phyloP scores from a whole-genome alignment of 1,140 invertebrate genomes.

The Ceratoteleas bidentatus region DNA sequence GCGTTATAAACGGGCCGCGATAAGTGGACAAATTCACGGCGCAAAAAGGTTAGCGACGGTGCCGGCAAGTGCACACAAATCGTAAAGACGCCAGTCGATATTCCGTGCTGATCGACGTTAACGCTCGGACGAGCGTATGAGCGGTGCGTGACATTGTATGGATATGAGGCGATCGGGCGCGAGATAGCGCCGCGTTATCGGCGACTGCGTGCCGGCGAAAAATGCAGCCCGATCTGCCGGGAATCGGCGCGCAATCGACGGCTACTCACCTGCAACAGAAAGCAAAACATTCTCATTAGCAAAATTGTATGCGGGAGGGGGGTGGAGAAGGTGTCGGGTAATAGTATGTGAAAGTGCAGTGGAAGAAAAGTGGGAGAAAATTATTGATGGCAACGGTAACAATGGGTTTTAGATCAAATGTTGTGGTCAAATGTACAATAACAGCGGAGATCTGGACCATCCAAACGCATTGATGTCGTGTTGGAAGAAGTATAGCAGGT shows the following conservation, averaged over 20 bases:
- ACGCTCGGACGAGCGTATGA: slow-evolving; percentile 63
- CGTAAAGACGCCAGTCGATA: slow-evolving; percentile 58
- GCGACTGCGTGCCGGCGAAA: slow-evolving; percentile 55
- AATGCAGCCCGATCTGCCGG: neutral
- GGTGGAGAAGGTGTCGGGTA: slow-evolving; percentile 25
- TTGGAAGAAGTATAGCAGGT: no score
- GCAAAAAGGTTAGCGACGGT: slow-evolving; percentile 16
- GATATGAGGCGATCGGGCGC: slow-evolving; percentile 78
- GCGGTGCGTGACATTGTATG: slow-evolving; percentile 79
- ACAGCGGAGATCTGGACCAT: no score
- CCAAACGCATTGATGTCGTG: no score
- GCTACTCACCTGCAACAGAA: slow-evolving; percentile 57
- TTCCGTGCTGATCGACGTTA: slow-evolving; percentile 59
- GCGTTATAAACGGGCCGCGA: slow-evolving; percentile 35
- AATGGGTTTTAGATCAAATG: no score
- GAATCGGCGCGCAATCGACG: slow-evolving; percentile 18
- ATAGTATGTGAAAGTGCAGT: slow-evolving; percentile 47
- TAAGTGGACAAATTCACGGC: slow-evolving; percentile 60
- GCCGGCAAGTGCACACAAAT: slow-evolving; percentile 44
- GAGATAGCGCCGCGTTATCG: slow-evolving; percentile 57
- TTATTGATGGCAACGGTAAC: no score
- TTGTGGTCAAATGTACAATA: no score
- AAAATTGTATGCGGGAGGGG: neutral
- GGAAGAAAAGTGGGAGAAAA: neutral
- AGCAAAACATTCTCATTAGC: slow-evolving; percentile 35